phyloP scores from a whole-genome alignment of 2,888 invertebrate species.

The Gymnosoma rotundatum region DNA sequence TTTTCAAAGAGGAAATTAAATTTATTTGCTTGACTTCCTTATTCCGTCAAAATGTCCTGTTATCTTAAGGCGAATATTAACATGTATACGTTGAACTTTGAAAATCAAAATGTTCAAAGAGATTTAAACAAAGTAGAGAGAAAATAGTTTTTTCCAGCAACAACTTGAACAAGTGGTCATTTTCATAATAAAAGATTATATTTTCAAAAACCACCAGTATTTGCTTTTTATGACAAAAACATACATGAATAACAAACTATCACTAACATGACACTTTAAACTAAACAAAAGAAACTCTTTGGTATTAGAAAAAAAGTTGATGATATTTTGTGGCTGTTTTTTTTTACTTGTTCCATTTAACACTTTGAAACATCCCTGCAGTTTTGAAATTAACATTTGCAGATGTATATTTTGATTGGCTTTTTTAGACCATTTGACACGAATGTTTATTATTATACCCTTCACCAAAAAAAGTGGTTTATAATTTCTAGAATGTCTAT shows the following conservation, averaged over 20 bases:
- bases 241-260: constrained; percentile 40
- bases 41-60: constrained; percentile 11
- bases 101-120: constrained; percentile 51
- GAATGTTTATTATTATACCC: too few relatives aligned
- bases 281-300: constrained; percentile 6
- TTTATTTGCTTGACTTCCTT: constrained; percentile 56
- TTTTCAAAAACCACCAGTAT: constrained; percentile 35
- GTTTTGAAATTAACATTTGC: too few relatives aligned
- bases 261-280: constrained; percentile 59
- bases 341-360: neutral
- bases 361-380: neutral
- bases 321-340: constrained; percentile 16
- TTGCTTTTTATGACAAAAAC: constrained; percentile 8
- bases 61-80: constrained; percentile 29
- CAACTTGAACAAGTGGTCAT: constrained; percentile 18
- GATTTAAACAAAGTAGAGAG: constrained; percentile 25
- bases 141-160: neutral
- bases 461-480: too few relatives aligned
- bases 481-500: too few relatives aligned
- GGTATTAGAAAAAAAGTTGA: constrained; percentile 16
- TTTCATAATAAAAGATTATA: constrained; percentile 30
- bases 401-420: too few relatives aligned
- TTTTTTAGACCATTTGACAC: too few relatives aligned
- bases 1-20: constrained; percentile 58
- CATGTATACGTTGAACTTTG: constrained; percentile 8